Base-by-base conservation (phyloP, 1,140 invertebrate genomes). In the Neodiprion fabricii region DNA sequence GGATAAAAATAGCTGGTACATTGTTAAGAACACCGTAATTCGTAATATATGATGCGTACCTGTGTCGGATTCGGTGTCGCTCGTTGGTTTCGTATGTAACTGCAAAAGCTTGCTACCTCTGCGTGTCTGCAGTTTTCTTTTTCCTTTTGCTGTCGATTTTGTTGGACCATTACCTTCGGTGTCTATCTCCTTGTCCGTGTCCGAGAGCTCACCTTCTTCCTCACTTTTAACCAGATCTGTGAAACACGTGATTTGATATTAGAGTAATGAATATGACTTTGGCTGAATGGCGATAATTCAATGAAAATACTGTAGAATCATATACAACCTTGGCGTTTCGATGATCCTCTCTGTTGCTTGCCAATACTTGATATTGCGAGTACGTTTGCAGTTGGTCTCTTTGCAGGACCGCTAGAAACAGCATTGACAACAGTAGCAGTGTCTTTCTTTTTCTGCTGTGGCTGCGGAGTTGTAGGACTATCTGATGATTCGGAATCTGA, bases 1-100 rank as follows among this genome's bases (percentile, higher is more conserved):
- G 72, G 28, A 70, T 74, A 65, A n/a, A 47, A 73, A 47, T 65
- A 50, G 66, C 12, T 72, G 68, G 72, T 72, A 12, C 47, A 65
- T 69, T 74, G 68, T 72, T 48, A 21, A 40, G n/a, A 48, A 21
- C 14, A 65, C 5, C 66, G 7, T 70, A 61, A 67, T 69, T 23
- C 53, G 10, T 21, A 7, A 74, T 70, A 61, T 66, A 49, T 70
- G 7, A 75, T 69, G n/a, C 70, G 40, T 82, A 91, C 89, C 88
- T 78, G 88, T 81, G 67, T 90, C 90, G 68, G 90, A 90, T 78
- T 91, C 89, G 3, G 90, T 87, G 79, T 90, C 90, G 65, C 85
- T 90, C 14, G 75, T 84, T 71, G 76, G 75, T 77, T 87, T 86
- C 50, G 84, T 76, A 73, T 84, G 82, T 75, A 85, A 80, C 74